phyloP scores from a whole-genome alignment of 2,888 invertebrate genomes.

The Dryococelus australis region DNA sequence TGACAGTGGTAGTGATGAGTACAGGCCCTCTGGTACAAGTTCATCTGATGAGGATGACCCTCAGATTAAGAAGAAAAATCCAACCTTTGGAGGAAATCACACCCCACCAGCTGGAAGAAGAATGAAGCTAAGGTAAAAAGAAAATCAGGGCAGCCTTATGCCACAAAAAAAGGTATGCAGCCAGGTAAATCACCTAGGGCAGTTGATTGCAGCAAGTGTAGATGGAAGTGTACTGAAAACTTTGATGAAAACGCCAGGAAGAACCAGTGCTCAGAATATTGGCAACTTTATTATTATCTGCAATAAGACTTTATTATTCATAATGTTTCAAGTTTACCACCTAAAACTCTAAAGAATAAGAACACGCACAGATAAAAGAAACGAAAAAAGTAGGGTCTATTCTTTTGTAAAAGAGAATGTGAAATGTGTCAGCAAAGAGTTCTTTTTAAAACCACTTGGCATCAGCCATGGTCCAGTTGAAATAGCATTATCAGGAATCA shows the following conservation, averaged over 20 bases:
- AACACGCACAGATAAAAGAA: not conserved
- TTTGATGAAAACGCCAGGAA: not conserved
- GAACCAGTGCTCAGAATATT: not conserved
- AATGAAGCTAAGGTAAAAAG: not conserved
- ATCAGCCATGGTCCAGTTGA: constrained; percentile 1
- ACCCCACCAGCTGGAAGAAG: not conserved
- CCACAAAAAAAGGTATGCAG: constrained; percentile 21
- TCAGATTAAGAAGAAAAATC: too few relatives aligned
- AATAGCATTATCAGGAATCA: not conserved
- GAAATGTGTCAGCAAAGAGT: not conserved
- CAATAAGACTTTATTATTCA: not conserved
- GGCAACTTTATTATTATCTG: not conserved
- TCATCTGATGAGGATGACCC: too few relatives aligned
- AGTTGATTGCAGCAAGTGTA: constrained; percentile 27
- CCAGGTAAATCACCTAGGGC: not conserved
- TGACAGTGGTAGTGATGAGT: not conserved
- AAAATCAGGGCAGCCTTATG: not conserved
- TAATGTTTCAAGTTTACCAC: too few relatives aligned
- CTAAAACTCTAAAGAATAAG: not conserved
- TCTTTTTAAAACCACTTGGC: not conserved
- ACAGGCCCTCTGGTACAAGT: too few relatives aligned
- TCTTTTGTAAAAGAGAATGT: not conserved
- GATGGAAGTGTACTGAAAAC: constrained; percentile 5
- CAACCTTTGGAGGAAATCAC: not conserved
- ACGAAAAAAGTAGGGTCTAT: not conserved